phyloP scores from a whole-genome alignment of 2,113 vertebrate genomes.

The Sisor rabdophorus region DNA sequence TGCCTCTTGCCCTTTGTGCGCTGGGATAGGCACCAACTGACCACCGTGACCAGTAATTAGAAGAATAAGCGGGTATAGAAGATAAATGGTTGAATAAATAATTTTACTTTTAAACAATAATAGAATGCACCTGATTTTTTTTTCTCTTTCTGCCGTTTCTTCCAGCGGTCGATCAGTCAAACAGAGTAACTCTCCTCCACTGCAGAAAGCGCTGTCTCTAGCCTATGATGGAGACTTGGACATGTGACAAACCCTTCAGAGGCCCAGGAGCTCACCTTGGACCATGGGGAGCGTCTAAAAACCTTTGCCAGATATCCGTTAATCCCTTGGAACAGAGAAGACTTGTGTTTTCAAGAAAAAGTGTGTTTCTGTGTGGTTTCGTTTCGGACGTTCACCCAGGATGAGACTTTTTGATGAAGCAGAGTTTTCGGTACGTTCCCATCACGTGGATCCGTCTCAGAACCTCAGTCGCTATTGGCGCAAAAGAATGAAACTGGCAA shows the following conservation, averaged over 20 bases:
- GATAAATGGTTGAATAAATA: too few relatives aligned
- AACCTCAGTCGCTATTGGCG: background rate
- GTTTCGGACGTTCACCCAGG: background rate
- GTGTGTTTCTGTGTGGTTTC: background rate
- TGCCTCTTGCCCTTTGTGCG: too few relatives aligned
- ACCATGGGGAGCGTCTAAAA: conserved; percentile 22
- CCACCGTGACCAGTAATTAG: too few relatives aligned
- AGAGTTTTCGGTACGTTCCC: background rate
- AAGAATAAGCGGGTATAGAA: too few relatives aligned
- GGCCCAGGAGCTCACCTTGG: conserved; percentile 33
- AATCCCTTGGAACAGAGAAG: background rate
- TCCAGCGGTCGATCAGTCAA: conserved; percentile 81
- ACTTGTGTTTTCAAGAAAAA: background rate
- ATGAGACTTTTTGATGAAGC: background rate
- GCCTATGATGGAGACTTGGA: conserved; percentile 94
- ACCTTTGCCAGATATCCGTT: background rate
- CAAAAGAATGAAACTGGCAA: conserved; percentile 45
- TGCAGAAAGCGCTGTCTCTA: conserved; percentile 92
- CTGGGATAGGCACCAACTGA: too few relatives aligned
- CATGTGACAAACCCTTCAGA: conserved; percentile 74
- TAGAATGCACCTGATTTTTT: conserved; percentile 5
- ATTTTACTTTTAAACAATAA: too few relatives aligned
- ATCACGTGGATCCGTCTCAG: background rate
- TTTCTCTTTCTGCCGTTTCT: background rate
- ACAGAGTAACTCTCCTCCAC: conserved; percentile 76